Evolutionary conservation across 2,797 vertebrate species (phyloP).

Genomic region (Psittacula echo): DNA sequence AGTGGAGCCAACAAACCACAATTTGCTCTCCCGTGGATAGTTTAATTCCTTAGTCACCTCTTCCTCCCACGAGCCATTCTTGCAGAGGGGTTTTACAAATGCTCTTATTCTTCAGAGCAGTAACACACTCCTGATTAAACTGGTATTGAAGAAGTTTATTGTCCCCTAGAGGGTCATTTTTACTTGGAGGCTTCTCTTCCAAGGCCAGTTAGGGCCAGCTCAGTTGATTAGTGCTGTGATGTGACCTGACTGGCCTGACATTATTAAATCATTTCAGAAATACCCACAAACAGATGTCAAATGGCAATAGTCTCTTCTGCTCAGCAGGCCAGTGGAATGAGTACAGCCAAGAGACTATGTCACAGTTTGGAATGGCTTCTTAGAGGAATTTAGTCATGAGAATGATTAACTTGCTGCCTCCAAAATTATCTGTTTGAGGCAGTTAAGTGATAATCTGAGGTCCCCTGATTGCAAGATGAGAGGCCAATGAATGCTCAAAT

Average conservation of each 20-base stretch:
- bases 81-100: constrained; percentile 24
- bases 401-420: constrained; percentile 9
- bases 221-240: constrained; percentile 23
- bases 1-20: constrained; percentile 49
- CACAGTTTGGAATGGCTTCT: not conserved
- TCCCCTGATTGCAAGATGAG: not conserved
- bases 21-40: constrained; percentile 42
- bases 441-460: not conserved
- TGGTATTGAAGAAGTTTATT: constrained; percentile 33
- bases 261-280: constrained; percentile 14
- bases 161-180: constrained; percentile 31
- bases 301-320: not conserved
- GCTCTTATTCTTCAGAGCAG: constrained; percentile 27
- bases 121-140: constrained; percentile 34
- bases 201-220: constrained; percentile 19
- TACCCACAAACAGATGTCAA: not conserved
- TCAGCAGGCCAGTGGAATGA: not conserved
- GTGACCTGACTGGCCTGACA: not conserved
- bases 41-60: constrained; percentile 67
- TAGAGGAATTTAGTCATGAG: constrained; percentile 24
- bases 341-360: constrained; percentile 12
- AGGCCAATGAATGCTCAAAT: not conserved
- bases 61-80: constrained; percentile 42
- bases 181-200: constrained; percentile 6
- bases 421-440: not conserved